Evolutionary conservation across 1,140 invertebrate species (phyloP).

Genomic region (Drosophila cardini): DNA sequence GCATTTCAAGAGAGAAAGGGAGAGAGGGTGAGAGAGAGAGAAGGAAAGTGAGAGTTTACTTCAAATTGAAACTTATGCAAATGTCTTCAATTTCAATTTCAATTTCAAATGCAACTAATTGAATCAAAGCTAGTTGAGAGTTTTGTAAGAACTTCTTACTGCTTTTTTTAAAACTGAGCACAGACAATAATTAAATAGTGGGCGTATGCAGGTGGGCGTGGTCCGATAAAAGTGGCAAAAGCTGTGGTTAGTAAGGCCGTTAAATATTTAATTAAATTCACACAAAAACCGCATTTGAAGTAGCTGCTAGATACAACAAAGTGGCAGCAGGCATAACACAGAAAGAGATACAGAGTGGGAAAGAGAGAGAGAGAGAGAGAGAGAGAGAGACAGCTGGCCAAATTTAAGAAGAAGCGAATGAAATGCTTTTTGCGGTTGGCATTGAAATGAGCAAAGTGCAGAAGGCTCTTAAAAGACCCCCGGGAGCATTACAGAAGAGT

Average conservation of each 20-base stretch:
- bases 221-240: neutral
- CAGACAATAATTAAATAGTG: constrained; percentile 26
- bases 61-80: neutral
- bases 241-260: constrained; percentile 32
- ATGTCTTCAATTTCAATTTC: neutral
- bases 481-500: neutral
- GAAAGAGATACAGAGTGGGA: neutral
- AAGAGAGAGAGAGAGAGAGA: neutral
- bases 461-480: constrained; percentile 2
- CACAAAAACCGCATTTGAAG: constrained; percentile 65
- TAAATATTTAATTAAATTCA: constrained; percentile 82
- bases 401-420: constrained; percentile 58
- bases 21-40: neutral
- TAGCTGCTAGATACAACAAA: constrained; percentile 21
- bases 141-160: neutral
- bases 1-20: neutral
- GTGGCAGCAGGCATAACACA: neutral
- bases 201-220: constrained; percentile 3
- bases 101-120: neutral
- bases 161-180: constrained; percentile 1
- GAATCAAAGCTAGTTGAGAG: neutral
- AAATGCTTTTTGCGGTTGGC: constrained; percentile 76
- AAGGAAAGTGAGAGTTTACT: neutral
- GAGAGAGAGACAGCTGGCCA: constrained; percentile 15
- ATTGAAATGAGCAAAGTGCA: constrained; percentile 73